Evolutionary conservation across 1,140 invertebrate species (phyloP).

Genomic region (Drosophila seguyi): DNA sequence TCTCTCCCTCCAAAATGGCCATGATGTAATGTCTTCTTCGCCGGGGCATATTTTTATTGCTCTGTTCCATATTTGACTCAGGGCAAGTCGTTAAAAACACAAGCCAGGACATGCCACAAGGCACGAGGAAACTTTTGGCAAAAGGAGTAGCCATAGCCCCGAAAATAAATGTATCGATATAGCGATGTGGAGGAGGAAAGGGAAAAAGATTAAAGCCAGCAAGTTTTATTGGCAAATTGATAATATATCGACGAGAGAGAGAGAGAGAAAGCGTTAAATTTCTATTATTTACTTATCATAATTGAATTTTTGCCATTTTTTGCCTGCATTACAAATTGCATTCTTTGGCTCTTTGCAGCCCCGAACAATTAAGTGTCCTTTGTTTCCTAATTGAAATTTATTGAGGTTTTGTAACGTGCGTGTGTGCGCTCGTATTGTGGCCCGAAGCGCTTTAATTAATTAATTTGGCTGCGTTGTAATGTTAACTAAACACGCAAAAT

Average conservation of each 20-base stretch:
- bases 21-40: constrained; percentile 48
- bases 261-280: constrained; percentile 29
- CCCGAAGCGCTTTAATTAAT: constrained; percentile 76
- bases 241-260: constrained; percentile 34
- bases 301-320: constrained; percentile 48
- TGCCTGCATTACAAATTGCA: constrained; percentile 49
- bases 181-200: constrained; percentile 1
- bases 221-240: constrained; percentile 55
- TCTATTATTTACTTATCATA: constrained; percentile 62
- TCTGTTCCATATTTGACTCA: constrained; percentile 47
- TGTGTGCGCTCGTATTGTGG: constrained; percentile 20
- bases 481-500: constrained; percentile 61
- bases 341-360: constrained; percentile 30
- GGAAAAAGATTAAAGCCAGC: constrained; percentile 24
- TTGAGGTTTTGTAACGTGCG: constrained; percentile 43
- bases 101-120: constrained; percentile 64
- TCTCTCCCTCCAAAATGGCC: neutral
- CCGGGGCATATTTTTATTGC: constrained; percentile 65
- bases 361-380: constrained; percentile 53
- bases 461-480: constrained; percentile 77
- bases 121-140: constrained; percentile 46
- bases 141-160: neutral
- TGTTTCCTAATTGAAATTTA: constrained; percentile 64
- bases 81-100: constrained; percentile 67
- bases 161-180: constrained; percentile 13